Evolutionary conservation across 2,888 invertebrate species (phyloP), one percentile per base, ranked within the genome.

Genomic region (Acleris holmiana): DNA sequence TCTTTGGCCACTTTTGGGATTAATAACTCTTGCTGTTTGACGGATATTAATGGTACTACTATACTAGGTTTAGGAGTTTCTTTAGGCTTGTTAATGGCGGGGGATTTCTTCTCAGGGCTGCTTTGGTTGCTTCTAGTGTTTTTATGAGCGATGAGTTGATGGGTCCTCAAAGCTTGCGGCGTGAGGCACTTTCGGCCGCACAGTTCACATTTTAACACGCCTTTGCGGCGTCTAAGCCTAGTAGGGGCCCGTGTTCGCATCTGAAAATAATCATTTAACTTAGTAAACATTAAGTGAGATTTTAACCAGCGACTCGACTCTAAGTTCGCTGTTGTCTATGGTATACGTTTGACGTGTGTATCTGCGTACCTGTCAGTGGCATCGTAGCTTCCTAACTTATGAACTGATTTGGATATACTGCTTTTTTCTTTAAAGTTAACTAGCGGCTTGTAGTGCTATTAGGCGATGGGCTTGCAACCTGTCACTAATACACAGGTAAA

Each of bases 161-260:
- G 89, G 0, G 80, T 69, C 19, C 74, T 77, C 13, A 86, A 63
- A 0, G 82, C 83, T 48, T 76, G 71, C 0, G 70, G 54, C 35
- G 74, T 83, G 2, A 76, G 69, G 55, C 88, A 79, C 67, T 77
- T 78, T 29, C 80, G 75, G 0, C 78, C 73, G 59, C 89, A 89
- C 29, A 77, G 57, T 21, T 83, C 77, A 47, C 89, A 89, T 69
- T 80, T 83, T 7, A 72, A 73, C 3, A 73, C 67, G 41, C 62
- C 51, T 13, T 58, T 80, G 44, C 79, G 76, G 3, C 76, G 71
- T 69, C 81, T 82, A 49, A 78, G 56, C 60, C 71, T 81, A 15
- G 73, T 75, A 21, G 83, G 75, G 55, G 78, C 69, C 71, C 82
- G 85, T 8, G 85, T 74, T n/a, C 82, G 83, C 87, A 88, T 87